These are phyloP conservation scores for Drosophila robusta DNA, from an alignment of 2,888 invertebrate genomes.

Conservation along the genomic window DNA sequence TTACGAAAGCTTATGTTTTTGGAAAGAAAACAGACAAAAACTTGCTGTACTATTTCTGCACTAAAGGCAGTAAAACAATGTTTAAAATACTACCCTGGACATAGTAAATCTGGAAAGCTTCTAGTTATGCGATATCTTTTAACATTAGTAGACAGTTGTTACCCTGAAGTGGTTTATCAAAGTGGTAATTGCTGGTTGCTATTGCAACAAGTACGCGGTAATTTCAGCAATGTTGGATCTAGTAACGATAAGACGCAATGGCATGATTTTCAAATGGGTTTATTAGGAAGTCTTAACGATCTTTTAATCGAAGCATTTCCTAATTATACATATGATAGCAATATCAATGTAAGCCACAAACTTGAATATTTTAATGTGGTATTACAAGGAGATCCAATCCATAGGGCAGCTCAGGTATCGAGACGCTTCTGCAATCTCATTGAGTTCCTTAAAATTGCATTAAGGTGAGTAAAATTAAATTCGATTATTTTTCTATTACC, in stretches of 20 bases:
- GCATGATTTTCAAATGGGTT: conserved; percentile 47
- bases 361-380: conserved; percentile 26
- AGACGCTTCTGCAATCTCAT: conserved; percentile 51
- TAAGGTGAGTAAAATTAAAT: conserved; percentile 36
- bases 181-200: conserved; percentile 58
- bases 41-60: conserved; percentile 16
- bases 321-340: conserved; percentile 1
- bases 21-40: neutral
- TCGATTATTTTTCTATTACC: neutral
- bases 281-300: conserved; percentile 35
- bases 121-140: conserved; percentile 31
- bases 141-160: conserved; percentile 43
- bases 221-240: no score
- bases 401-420: conserved; percentile 37
- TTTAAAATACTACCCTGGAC: conserved; percentile 55
- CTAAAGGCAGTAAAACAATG: conserved; percentile 46
- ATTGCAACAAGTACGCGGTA: conserved; percentile 51
- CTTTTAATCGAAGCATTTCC: conserved; percentile 35
- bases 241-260: conserved; percentile 37
- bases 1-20: conserved; percentile 34
- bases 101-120: conserved; percentile 42
- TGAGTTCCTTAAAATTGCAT: conserved; percentile 50
- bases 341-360: neutral
- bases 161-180: conserved; percentile 45
- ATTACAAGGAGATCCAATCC: conserved; percentile 50